Evolutionary conservation across 2,888 invertebrate species (phyloP).

Genomic region (Lordiphosa andalusiaca): DNA sequence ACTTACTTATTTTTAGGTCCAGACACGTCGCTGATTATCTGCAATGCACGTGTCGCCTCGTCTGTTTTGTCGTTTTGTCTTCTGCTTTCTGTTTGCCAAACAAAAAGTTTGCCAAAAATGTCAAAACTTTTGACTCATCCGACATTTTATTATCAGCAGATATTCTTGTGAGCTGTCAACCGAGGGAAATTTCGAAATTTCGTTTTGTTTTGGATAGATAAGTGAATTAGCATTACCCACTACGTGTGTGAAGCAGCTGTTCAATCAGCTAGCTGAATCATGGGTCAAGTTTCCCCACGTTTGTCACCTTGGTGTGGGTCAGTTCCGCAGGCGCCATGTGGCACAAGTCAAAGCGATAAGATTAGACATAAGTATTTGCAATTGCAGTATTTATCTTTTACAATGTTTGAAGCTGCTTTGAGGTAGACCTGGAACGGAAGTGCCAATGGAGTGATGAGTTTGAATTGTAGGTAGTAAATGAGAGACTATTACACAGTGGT

Average conservation of each 20-base stretch:
- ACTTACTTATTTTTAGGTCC: conserved; percentile 62
- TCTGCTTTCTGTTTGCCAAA: conserved; percentile 30
- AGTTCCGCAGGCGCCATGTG: not conserved
- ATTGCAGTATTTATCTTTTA: conserved; percentile 21
- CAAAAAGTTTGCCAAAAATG: conserved; percentile 54
- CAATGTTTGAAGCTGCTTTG: conserved; percentile 14
- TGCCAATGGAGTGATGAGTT: conserved; percentile 18
- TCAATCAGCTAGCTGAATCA: too few species aligned
- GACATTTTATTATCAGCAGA: conserved; percentile 59
- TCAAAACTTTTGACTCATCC: conserved; percentile 27
- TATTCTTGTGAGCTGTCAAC: conserved; percentile 29
- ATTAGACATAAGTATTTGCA: conserved; percentile 26
- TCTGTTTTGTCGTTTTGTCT: conserved; percentile 6
- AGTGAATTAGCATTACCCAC: not conserved
- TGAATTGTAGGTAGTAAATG: too few species aligned
- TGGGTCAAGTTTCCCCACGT: too few species aligned
- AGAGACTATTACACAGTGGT: too few species aligned
- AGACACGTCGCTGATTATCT: conserved; percentile 73
- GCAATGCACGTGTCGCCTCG: conserved; percentile 62
- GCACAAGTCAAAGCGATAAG: conserved; percentile 24
- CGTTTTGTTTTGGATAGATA: conserved; percentile 15
- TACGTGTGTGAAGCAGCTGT: too few species aligned
- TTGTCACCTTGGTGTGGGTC: too few species aligned
- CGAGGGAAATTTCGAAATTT: conserved; percentile 2
- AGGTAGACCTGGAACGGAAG: conserved; percentile 20